phyloP scores from a whole-genome alignment of 2,888 invertebrate species.

The Nomada ferruginata region DNA sequence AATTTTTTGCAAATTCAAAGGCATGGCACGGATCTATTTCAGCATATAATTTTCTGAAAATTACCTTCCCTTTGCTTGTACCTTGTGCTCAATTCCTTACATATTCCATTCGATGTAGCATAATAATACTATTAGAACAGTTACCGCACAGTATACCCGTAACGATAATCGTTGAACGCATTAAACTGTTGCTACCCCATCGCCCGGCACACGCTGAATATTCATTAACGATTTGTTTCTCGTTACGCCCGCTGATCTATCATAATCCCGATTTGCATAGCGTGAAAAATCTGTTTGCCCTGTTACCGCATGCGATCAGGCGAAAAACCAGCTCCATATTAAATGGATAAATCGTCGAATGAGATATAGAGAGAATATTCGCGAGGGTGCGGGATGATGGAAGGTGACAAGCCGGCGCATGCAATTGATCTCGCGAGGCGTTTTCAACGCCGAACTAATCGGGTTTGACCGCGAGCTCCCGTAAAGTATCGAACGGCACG shows the following conservation, averaged over 20 bases:
- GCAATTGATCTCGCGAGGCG: slow-evolving; percentile 67
- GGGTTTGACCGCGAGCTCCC: slow-evolving; percentile 73
- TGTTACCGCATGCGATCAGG: slow-evolving; percentile 14
- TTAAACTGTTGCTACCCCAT: slow-evolving; percentile 17
- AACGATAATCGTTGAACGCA: slow-evolving; percentile 19
- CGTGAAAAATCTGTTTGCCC: slow-evolving; percentile 40
- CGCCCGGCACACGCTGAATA: slow-evolving; percentile 12
- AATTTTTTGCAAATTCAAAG: too few relatives aligned
- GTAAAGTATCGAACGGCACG: slow-evolving; percentile 80
- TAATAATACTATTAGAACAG: background rate
- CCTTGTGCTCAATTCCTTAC: slow-evolving; percentile 2
- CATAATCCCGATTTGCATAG: slow-evolving; percentile 28
- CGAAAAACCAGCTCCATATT: slow-evolving; percentile 40
- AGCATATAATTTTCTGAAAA: too few relatives aligned
- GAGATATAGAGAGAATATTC: background rate
- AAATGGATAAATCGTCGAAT: slow-evolving; percentile 50
- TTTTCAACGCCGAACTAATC: slow-evolving; percentile 72
- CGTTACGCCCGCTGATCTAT: slow-evolving; percentile 36
- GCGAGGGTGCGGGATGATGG: slow-evolving; percentile 5
- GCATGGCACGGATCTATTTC: too few relatives aligned
- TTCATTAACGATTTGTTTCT: slow-evolving; percentile 38
- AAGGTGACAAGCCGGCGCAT: slow-evolving; percentile 19
- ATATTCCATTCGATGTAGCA: background rate
- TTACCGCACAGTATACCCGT: background rate
- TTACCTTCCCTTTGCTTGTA: too few relatives aligned